Conservation (phyloP, 2,113 vertebrate species). For the Pseudolaguvia tuberculata region DNA sequence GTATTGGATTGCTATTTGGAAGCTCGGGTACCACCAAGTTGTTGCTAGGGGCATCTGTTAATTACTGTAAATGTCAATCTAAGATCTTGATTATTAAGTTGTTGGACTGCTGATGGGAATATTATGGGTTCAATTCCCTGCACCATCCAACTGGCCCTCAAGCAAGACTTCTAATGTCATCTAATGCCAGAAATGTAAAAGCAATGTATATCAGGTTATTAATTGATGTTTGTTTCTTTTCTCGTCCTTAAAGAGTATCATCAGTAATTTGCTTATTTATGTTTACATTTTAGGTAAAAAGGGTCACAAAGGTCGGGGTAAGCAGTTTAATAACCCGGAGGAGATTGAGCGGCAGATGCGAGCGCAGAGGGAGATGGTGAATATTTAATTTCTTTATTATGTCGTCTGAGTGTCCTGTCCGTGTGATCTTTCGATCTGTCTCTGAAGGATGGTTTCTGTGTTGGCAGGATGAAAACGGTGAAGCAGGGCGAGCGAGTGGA, state of each 20-base stretch:
- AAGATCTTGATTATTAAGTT: no score
- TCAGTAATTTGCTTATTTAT: neutral
- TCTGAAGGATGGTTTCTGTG: neutral
- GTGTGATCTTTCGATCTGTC: no score
- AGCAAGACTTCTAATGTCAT: no score
- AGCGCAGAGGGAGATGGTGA: conserved; percentile 68
- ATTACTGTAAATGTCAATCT: no score
- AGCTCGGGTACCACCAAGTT: no score
- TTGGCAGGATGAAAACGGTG: conserved; percentile 62
- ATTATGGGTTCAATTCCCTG: no score
- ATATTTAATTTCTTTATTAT: conserved; percentile 4
- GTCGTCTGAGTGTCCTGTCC: neutral
- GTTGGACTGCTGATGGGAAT: no score
- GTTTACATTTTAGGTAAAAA: conserved; percentile 63
- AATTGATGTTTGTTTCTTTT: neutral
- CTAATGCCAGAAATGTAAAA: no score
- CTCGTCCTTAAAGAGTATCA: neutral
- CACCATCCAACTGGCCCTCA: no score
- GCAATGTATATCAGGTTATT: neutral
- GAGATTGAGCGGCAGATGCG: conserved; percentile 77
- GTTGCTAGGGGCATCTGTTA: no score
- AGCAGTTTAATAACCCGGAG: conserved; percentile 77
- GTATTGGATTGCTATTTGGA: no score
- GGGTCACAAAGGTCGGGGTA: conserved; percentile 72
- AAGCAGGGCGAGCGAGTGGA: conserved; percentile 56